phyloP scores from a whole-genome alignment of 2,797 vertebrate species.

The Phataginus tetradactyla region DNA sequence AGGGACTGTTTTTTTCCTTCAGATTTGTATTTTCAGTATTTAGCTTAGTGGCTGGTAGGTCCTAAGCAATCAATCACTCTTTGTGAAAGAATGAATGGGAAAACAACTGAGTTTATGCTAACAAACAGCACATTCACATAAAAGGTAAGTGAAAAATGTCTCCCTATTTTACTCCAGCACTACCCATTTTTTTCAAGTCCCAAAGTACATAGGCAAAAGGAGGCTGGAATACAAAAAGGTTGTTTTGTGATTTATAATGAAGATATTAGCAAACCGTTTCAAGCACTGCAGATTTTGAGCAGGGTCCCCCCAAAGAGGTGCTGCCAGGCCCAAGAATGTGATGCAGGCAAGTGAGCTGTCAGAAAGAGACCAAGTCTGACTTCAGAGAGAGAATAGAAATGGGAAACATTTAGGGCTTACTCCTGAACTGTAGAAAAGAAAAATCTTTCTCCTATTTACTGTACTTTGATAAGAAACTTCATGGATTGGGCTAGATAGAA shows the following conservation, averaged over 20 bases:
- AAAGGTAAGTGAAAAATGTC: constrained; percentile 10
- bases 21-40: background rate
- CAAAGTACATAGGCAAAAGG: background rate
- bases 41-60: background rate
- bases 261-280: background rate
- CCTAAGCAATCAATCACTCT: background rate
- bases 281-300: background rate
- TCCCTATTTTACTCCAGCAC: background rate
- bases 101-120: background rate
- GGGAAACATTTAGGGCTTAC: background rate
- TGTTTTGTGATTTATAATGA: background rate
- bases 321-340: background rate
- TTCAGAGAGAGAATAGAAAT: background rate
- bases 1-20: background rate
- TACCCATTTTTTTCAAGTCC: constrained; percentile 2
- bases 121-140: background rate
- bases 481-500: background rate
- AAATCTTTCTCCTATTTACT: background rate
- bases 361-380: background rate
- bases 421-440: background rate
- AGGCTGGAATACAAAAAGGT: background rate
- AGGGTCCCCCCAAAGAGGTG: background rate
- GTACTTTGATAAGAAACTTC: background rate
- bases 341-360: background rate
- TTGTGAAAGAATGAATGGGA: background rate